Percentiles rank a stretch among this genome's conserved stretches.
phyloP scores from a whole-genome alignment of 2,888 invertebrate genomes.

The Tiliacea citrago region DNA sequence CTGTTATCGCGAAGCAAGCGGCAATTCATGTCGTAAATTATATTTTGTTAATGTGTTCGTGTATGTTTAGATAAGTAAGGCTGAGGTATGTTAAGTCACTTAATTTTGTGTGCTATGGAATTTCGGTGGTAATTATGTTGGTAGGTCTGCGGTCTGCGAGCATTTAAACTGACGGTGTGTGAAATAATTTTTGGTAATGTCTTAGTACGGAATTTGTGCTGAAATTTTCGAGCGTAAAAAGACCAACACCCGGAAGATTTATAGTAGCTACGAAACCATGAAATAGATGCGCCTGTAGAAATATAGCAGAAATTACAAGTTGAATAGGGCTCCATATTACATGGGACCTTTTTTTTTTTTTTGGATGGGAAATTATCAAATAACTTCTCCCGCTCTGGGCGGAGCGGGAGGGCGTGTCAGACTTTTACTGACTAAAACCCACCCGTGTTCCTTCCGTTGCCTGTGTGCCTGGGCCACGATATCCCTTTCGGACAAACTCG shows the following conservation, averaged over 20 bases:
- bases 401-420: too few species aligned
- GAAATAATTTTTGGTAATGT: slow-evolving; percentile 6
- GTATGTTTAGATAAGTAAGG: slow-evolving; percentile 14
- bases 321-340: background rate
- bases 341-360: too few species aligned
- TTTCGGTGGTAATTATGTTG: slow-evolving; percentile 26
- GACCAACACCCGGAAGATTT: background rate
- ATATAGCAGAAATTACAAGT: background rate
- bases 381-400: too few species aligned
- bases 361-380: too few species aligned
- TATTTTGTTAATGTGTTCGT: slow-evolving; percentile 42
- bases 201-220: background rate
- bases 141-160: background rate
- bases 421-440: too few species aligned
- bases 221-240: background rate
- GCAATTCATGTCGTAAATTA: slow-evolving; percentile 55
- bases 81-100: slow-evolving; percentile 14
- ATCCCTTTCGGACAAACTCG: too few species aligned
- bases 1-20: slow-evolving; percentile 47
- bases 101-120: slow-evolving; percentile 35
- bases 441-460: too few species aligned
- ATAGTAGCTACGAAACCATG: background rate
- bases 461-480: too few species aligned
- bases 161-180: background rate
- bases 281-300: background rate